phyloP scores from a whole-genome alignment of 2,888 invertebrate species.

The Drosophila picticornis region DNA sequence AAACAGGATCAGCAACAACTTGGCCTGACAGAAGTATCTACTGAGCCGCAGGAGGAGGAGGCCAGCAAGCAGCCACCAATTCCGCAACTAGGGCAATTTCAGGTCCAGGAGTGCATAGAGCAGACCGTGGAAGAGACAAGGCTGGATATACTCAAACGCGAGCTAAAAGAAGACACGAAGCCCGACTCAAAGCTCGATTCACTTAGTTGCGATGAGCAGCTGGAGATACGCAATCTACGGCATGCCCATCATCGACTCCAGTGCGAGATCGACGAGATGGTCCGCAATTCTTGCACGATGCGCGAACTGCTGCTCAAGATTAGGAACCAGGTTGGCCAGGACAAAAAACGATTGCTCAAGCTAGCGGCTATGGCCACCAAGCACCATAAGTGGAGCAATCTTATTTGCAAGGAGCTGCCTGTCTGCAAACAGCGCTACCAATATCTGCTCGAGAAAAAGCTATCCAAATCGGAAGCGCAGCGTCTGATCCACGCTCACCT shows the following conservation, averaged over 20 bases:
- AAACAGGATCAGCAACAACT: not conserved
- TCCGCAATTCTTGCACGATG: conserved; percentile 34
- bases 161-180: not conserved
- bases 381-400: conserved; percentile 25
- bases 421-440: conserved; percentile 41
- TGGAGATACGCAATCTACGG: conserved; percentile 35
- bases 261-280: conserved; percentile 47
- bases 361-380: not conserved
- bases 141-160: not conserved
- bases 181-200: not conserved
- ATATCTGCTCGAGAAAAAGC: conserved; percentile 18
- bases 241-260: conserved; percentile 49
- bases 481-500: conserved; percentile 19
- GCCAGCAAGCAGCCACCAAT: not conserved
- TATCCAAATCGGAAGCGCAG: conserved; percentile 26
- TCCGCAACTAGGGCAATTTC: conserved; percentile 4
- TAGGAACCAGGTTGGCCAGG: conserved; percentile 2
- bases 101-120: conserved; percentile 1
- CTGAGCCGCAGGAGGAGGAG: not conserved
- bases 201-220: conserved; percentile 36
- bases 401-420: conserved; percentile 25
- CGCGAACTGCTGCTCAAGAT: conserved; percentile 23
- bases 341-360: conserved; percentile 14
- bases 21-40: not conserved
- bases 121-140: not conserved